phyloP scores from a whole-genome alignment of 92 coral and sea anemone genomes.

The Epizoanthus fatuus region DNA sequence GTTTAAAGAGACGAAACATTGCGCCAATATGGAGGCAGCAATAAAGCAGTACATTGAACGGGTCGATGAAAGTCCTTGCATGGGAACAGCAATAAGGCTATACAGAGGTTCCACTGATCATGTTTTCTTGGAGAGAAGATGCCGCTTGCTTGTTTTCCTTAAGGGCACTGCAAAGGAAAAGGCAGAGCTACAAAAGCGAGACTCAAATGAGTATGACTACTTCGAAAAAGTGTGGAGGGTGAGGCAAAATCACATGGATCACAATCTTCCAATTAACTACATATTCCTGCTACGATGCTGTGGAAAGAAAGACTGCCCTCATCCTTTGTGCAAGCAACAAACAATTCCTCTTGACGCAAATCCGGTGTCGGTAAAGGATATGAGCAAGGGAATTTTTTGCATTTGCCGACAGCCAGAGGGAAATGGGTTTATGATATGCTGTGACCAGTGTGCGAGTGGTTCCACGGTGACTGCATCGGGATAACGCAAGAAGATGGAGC shows the following conservation, averaged over 20 bases:
- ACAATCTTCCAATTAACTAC: conserved; percentile 52
- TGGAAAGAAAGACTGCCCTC: conserved; percentile 38
- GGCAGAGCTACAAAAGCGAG: conserved; percentile 36
- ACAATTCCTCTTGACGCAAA: background rate
- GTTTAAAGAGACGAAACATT: conserved; percentile 56
- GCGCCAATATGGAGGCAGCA: conserved; percentile 67
- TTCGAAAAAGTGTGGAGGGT: conserved; percentile 52
- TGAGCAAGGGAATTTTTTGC: conserved; percentile 51
- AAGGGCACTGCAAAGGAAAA: conserved; percentile 57
- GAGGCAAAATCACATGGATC: conserved; percentile 54
- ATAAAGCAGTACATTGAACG: conserved; percentile 60
- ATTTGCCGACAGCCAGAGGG: conserved; percentile 56
- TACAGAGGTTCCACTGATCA: conserved; percentile 55
- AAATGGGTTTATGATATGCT: conserved; percentile 47
- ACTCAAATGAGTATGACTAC: conserved; percentile 35
- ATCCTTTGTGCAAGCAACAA: conserved; percentile 46
- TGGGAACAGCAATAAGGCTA: conserved; percentile 55
- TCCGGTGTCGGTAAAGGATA: conserved; percentile 31
- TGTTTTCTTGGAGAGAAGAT: conserved; percentile 33
- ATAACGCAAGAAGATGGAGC: conserved; percentile 48
- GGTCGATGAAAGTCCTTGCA: conserved; percentile 69
- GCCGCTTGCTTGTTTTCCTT: conserved; percentile 33
- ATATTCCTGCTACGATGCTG: conserved; percentile 59
- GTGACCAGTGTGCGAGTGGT: conserved; percentile 80
- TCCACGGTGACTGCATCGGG: conserved; percentile 59